Evolutionary conservation across 2,797 vertebrate species (phyloP).

Genomic region (Tokudaia tokunoshimensis): DNA sequence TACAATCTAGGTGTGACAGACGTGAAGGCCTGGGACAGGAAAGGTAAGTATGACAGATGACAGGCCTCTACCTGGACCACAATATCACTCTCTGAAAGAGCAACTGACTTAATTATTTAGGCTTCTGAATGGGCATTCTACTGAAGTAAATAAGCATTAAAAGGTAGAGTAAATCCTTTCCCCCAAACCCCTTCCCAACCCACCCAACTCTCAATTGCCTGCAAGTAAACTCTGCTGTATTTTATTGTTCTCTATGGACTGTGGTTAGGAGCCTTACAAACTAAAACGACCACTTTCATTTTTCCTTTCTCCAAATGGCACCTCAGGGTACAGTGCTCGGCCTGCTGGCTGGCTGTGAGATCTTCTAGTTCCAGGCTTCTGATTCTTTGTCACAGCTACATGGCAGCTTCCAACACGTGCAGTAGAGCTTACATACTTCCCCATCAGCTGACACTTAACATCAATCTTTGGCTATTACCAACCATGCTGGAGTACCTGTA

Average conservation of each 20-base stretch:
- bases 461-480: not conserved
- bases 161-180: not conserved
- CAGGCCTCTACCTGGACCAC: not conserved
- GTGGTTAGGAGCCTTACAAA: not conserved
- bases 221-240: not conserved
- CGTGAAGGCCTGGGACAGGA: not conserved
- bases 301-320: not conserved
- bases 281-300: not conserved
- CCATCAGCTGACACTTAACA: not conserved
- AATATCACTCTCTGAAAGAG: conserved; percentile 8
- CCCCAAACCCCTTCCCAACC: not conserved
- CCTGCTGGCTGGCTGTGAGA: not conserved
- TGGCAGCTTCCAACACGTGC: not conserved
- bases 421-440: not conserved
- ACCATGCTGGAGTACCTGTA: not conserved
- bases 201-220: not conserved
- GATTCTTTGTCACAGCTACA: not conserved
- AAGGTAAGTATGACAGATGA: not conserved
- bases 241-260: not conserved
- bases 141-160: not conserved
- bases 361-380: not conserved
- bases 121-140: not conserved
- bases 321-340: not conserved
- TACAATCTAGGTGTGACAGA: not conserved
- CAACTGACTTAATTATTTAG: not conserved